Evolutionary conservation across 2,113 vertebrate genomes (phyloP).

Genomic region (Sylvilagus bachmani): DNA sequence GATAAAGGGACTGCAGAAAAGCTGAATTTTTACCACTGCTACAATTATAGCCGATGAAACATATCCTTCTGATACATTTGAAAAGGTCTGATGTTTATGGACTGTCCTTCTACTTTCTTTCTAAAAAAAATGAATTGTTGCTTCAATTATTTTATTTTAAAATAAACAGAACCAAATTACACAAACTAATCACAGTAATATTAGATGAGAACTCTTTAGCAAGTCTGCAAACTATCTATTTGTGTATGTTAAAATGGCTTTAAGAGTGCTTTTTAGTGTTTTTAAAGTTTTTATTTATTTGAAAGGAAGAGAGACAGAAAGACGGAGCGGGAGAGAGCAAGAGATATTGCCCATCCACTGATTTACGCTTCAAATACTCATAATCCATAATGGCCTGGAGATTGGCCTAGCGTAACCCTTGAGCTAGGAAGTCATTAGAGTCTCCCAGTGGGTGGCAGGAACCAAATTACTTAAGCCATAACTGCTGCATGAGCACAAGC

Average conservation of each 20-base stretch:
- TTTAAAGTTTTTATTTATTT: too few species aligned
- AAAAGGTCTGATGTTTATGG: neutral
- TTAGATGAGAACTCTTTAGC: conserved; percentile 72
- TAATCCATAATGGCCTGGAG: too few species aligned
- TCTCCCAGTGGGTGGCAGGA: too few species aligned
- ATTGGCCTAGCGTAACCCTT: too few species aligned
- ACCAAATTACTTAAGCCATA: too few species aligned
- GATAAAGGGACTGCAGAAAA: neutral
- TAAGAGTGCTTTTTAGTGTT: conserved; percentile 24
- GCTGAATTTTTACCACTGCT: neutral
- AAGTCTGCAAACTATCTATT: conserved; percentile 66
- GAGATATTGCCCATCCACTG: too few species aligned
- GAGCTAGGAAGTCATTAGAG: too few species aligned
- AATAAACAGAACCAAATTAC: conserved; percentile 74
- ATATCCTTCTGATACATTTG: neutral
- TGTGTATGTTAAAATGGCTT: conserved; percentile 76
- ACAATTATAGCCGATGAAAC: neutral
- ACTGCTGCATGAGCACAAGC: too few species aligned
- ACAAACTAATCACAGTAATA: conserved; percentile 74
- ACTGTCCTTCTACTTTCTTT: neutral
- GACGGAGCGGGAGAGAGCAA: too few species aligned
- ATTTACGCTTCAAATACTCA: too few species aligned
- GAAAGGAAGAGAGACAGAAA: too few species aligned
- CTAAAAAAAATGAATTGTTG: conserved; percentile 54
- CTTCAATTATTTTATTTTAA: conserved; percentile 77